Base-by-base conservation (phyloP, 1,140 invertebrate genomes). In the Euborellia annulipes region DNA sequence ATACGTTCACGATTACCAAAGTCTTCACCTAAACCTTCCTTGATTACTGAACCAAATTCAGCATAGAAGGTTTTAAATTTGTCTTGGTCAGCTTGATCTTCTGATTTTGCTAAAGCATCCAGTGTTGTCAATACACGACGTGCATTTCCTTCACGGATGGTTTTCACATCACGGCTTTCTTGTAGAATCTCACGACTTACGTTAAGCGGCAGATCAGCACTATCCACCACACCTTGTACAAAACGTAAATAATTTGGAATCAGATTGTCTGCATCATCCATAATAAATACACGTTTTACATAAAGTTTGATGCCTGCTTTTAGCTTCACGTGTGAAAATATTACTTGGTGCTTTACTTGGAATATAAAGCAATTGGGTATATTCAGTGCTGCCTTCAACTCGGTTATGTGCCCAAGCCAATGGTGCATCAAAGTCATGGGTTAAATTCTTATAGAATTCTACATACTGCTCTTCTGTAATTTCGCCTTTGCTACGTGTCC, bases 251-350 rank as follows among this genome's bases (percentile, higher is more conserved):
- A 81, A 54, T 75, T 78, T 8, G 78, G 79, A 67, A 81, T 70
- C 72, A 82, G 77, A 52, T 82, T 77, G 56, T 78, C 70, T 62
- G 80, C 80, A 55, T 81, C 73, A 51, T 82, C 78, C 20, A 78
- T 82, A 54, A 82, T 82, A 56, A 82, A 82, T n/a, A 79, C 76
- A 42, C 78, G 62, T 46, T 78, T 58, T 1, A 80, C 77, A 56
- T 77, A 79, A 53, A 79, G 62, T 67, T 75, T n/a, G 7, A 39
- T 7, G 17, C 37, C 37, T n/a, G 17, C 17, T 8, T n/a, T 18
- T 39, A 16, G 7, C 7, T 11, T 39, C 17, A 9, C 17, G 37
- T 7, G 8, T 18, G 8, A 8, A 39, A 8, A 39, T 39, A 9
- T 18, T 16, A 7, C 17, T 8, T 9, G 37, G 37, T 16, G 37